Percentiles rank a stretch among this genome's conserved stretches.
These are phyloP conservation scores for Acanthornis magna DNA, from an alignment of 2,797 vertebrate genomes.

Conservation along the genomic window DNA sequence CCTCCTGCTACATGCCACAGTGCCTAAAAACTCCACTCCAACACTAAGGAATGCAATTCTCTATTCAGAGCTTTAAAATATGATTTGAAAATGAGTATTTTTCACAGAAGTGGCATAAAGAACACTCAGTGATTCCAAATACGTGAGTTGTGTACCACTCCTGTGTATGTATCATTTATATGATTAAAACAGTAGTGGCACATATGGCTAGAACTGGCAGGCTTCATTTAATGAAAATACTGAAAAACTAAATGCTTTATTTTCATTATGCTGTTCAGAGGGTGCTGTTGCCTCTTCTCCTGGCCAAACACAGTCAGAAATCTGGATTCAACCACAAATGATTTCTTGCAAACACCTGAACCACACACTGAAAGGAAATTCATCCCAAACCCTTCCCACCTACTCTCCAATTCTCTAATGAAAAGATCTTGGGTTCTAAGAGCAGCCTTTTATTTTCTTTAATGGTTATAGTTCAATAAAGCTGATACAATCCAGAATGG, in stretches of 20 bases:
- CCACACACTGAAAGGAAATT: neutral
- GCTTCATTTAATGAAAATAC: neutral
- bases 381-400: neutral
- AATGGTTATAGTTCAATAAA: conserved; percentile 52
- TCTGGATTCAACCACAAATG: conserved; percentile 29
- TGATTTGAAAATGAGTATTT: neutral
- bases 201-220: conserved; percentile 18
- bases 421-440: conserved; percentile 5
- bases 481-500: conserved; percentile 44
- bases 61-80: neutral
- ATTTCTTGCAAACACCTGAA: conserved; percentile 45
- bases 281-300: neutral
- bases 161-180: neutral
- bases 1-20: neutral
- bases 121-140: neutral
- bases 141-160: neutral
- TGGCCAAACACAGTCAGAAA: conserved; percentile 2
- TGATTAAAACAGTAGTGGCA: neutral
- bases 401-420: neutral
- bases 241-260: conserved; percentile 16
- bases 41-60: neutral
- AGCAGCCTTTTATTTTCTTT: conserved; percentile 33
- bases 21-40: neutral
- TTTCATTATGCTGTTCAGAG: neutral
- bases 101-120: neutral